Percentiles rank a stretch among this genome's conserved stretches.
Evolutionary conservation across 1,140 invertebrate species (phyloP).

Genomic region (Dendrolimus punctatus): DNA sequence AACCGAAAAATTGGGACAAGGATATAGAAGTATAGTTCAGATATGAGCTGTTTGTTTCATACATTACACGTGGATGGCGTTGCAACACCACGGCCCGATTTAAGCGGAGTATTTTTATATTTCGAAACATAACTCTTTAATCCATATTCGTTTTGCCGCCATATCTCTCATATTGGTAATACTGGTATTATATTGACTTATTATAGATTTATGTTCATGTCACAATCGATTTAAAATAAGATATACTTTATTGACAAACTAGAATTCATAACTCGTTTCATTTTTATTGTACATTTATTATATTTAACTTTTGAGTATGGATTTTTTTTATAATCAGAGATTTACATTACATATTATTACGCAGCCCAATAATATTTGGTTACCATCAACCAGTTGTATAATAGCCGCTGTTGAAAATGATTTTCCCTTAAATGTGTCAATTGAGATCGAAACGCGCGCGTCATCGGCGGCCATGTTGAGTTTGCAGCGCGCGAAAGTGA

Average conservation of each 20-base stretch:
- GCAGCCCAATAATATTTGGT: not conserved
- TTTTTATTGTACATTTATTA: no score
- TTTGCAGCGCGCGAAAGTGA: constrained; percentile 66
- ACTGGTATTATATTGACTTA: no score
- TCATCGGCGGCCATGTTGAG: constrained; percentile 51
- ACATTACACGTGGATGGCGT: constrained; percentile 54
- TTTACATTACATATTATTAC: no score
- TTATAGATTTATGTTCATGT: no score
- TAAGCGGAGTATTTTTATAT: constrained; percentile 13
- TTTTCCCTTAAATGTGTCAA: constrained; percentile 32
- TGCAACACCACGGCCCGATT: constrained; percentile 47
- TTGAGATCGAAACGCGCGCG: constrained; percentile 42
- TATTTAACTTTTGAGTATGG: no score
- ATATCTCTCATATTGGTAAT: no score
- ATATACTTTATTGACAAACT: no score
- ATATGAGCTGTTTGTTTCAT: constrained; percentile 55
- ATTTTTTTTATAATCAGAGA: no score
- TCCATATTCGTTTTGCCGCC: no score
- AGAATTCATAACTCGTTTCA: no score
- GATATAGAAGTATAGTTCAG: constrained; percentile 35
- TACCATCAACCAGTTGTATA: not conserved
- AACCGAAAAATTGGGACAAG: constrained; percentile 63
- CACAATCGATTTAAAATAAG: no score
- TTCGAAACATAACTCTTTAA: not conserved
- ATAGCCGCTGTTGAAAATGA: not conserved